Evolutionary conservation across 2,797 vertebrate species (phyloP).

Genomic region (Onychomys arenicola): DNA sequence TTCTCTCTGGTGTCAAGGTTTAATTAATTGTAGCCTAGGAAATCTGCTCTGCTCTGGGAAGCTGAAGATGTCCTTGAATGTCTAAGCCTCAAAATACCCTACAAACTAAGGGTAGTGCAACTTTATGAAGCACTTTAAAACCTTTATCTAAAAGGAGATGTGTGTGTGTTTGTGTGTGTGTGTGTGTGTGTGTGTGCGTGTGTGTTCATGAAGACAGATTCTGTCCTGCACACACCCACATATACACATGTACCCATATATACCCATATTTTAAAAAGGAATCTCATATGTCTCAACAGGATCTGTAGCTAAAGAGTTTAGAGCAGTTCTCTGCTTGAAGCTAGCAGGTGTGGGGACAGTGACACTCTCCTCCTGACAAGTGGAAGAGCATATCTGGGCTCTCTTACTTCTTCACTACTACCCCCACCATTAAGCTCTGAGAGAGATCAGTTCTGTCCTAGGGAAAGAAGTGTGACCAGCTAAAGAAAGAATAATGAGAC

Average conservation of each 20-base stretch:
- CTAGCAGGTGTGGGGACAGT: background rate
- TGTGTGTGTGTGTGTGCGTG: background rate
- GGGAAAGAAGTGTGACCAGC: background rate
- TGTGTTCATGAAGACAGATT: background rate
- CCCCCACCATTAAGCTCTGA: background rate
- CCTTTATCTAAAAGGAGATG: background rate
- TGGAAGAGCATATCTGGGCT: background rate
- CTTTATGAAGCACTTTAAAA: constrained; percentile 41
- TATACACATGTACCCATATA: background rate
- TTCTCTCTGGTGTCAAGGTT: constrained; percentile 26
- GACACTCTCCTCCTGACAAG: background rate
- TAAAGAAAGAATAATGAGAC: background rate
- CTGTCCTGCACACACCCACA: background rate
- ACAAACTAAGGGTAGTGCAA: background rate
- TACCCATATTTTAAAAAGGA: background rate
- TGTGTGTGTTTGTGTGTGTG: too few relatives aligned
- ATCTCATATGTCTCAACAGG: background rate
- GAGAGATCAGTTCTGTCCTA: background rate
- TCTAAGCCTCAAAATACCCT: background rate
- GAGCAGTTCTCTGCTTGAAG: background rate
- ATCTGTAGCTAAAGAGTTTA: background rate
- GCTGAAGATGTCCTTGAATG: background rate
- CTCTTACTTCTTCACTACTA: background rate
- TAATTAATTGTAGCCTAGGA: constrained; percentile 39
- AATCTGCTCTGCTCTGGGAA: background rate